Percentiles rank a stretch among this genome's conserved stretches.
Conservation (phyloP, 2,888 invertebrate species). For the Caenorhabditis japonica region DNA sequence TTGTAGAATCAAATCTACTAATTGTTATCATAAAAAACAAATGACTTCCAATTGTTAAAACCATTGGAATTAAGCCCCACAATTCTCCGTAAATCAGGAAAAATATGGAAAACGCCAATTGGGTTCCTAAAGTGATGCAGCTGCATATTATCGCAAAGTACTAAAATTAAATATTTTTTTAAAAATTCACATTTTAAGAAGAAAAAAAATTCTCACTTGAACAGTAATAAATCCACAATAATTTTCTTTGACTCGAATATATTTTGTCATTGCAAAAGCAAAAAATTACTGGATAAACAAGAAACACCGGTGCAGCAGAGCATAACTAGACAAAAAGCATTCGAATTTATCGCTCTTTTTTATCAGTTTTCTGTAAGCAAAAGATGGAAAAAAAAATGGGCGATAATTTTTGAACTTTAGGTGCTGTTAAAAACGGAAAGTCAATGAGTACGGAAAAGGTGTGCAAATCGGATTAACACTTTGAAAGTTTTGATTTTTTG, state of each 20-base stretch:
- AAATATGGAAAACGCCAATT: constrained; percentile 42
- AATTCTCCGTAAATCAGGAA: constrained; percentile 40
- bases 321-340: constrained; percentile 36
- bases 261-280: constrained; percentile 39
- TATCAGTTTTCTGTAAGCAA: constrained; percentile 29
- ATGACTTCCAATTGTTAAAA: constrained; percentile 25
- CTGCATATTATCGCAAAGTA: constrained; percentile 34
- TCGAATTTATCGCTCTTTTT: constrained; percentile 20
- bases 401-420: constrained; percentile 26
- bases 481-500: no score
- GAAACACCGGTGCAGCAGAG: neutral
- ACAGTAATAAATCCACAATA: constrained; percentile 39
- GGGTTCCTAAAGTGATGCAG: constrained; percentile 23
- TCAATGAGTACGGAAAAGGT: constrained; percentile 27
- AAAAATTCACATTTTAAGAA: neutral
- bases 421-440: constrained; percentile 30
- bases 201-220: constrained; percentile 14
- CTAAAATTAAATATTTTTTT: neutral
- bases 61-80: constrained; percentile 37
- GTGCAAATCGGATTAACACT: constrained; percentile 36
- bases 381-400: constrained; percentile 8
- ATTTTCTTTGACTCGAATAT: constrained; percentile 36
- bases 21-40: constrained; percentile 31
- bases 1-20: constrained; percentile 21
- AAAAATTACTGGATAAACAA: constrained; percentile 7